Evolutionary conservation across 2,888 invertebrate species (phyloP).

Genomic region (Carabus problematicus): DNA sequence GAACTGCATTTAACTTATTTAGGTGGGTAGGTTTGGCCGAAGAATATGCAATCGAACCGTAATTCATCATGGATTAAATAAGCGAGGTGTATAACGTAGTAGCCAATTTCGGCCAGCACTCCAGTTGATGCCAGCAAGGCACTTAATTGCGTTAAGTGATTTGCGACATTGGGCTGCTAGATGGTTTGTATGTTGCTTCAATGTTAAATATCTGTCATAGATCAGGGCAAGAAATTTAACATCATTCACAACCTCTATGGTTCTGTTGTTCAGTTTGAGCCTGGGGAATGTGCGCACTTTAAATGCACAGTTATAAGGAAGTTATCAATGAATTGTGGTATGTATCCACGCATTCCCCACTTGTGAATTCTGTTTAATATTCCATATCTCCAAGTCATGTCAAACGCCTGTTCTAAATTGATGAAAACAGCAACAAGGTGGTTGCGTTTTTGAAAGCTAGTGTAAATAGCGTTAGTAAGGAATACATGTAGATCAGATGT

Average conservation of each 20-base stretch:
- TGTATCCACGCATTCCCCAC: constrained; percentile 3
- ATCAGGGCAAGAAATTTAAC: not conserved
- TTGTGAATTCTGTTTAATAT: not conserved
- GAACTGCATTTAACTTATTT: not conserved
- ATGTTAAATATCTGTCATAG: not conserved
- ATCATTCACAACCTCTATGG: not conserved
- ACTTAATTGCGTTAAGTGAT: not conserved
- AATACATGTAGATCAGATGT: not conserved
- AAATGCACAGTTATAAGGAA: not conserved
- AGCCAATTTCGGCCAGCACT: too few relatives aligned
- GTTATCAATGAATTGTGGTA: not conserved
- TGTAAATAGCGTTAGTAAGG: not conserved
- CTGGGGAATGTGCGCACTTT: not conserved
- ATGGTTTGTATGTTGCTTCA: not conserved
- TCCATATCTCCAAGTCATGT: constrained; percentile 5
- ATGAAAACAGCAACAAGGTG: constrained; percentile 7
- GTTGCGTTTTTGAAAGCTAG: not conserved
- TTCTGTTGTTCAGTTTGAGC: not conserved
- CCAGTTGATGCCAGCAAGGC: too few relatives aligned
- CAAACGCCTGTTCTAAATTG: not conserved
- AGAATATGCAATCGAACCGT: constrained; percentile 1
- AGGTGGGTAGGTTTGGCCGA: not conserved
- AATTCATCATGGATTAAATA: not conserved
- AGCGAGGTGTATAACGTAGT: too few relatives aligned
- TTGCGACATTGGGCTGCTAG: not conserved